A percentile compares a stretch with the other conserved stretches of the same genome.
These are phyloP conservation scores for Cataglyphis livida DNA, from an alignment of 2,888 invertebrate genomes.

Conservation along the genomic window DNA sequence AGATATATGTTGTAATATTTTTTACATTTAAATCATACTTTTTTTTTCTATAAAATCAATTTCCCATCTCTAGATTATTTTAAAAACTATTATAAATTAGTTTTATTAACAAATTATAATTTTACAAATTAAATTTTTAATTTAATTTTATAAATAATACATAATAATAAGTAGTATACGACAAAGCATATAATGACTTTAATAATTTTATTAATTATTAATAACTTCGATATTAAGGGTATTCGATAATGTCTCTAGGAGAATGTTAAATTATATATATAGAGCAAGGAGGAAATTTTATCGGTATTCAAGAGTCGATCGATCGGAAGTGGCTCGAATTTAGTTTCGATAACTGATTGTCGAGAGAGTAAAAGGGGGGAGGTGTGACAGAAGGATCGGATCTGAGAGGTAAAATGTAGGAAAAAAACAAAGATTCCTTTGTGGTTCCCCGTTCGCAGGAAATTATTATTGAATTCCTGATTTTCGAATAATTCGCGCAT, in stretches of 20 bases:
- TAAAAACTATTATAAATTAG: not conserved
- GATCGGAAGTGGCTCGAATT: slow-evolving; percentile 78
- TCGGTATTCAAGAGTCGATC: slow-evolving; percentile 69
- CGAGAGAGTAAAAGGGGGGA: slow-evolving; percentile 73
- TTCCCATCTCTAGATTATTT: not conserved
- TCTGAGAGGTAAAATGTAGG: slow-evolving; percentile 31
- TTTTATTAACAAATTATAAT: not conserved
- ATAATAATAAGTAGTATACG: not conserved
- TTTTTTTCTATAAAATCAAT: not conserved
- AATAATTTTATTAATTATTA: not conserved
- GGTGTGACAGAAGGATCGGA: slow-evolving; percentile 54
- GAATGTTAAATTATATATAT: slow-evolving; percentile 26
- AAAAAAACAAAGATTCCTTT: slow-evolving; percentile 71
- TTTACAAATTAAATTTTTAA: not conserved
- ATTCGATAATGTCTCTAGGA: not conserved
- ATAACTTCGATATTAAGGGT: not conserved
- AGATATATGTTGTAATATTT: not conserved
- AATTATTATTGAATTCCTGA: slow-evolving; percentile 77
- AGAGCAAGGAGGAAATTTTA: slow-evolving; percentile 67
- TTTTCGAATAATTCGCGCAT: slow-evolving; percentile 45
- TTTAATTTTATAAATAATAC: not conserved
- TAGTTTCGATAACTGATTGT: slow-evolving; percentile 78
- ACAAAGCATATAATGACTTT: not conserved
- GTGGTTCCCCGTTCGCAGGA: slow-evolving; percentile 77
- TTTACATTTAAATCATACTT: not conserved